These are phyloP conservation scores for Conomelus anceps DNA, from an alignment of 2,888 invertebrate genomes.

Conservation along the genomic window DNA sequence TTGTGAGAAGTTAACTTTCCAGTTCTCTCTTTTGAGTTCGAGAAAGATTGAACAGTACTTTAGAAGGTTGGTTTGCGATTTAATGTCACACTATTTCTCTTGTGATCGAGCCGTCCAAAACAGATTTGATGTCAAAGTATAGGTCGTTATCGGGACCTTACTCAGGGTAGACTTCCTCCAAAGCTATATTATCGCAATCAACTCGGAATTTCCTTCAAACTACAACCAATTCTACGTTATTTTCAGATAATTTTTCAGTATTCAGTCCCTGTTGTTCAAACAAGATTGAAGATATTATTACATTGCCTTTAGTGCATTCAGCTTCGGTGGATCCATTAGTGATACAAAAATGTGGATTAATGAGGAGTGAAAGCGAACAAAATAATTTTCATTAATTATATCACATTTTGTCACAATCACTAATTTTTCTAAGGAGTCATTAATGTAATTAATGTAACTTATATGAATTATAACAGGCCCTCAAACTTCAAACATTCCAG, in stretches of 20 bases:
- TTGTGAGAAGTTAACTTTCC: neutral
- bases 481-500: too few species aligned
- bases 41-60: neutral
- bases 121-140: neutral
- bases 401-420: too few species aligned
- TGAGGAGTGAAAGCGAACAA: too few species aligned
- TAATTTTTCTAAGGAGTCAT: too few species aligned
- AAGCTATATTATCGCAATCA: neutral
- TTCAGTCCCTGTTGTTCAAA: neutral
- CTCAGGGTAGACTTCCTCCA: neutral
- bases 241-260: neutral
- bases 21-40: neutral
- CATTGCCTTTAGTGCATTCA: too few species aligned
- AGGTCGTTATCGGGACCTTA: neutral
- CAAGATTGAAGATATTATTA: neutral
- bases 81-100: neutral
- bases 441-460: too few species aligned
- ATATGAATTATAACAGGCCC: too few species aligned
- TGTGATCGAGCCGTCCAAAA: neutral
- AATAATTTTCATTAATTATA: too few species aligned
- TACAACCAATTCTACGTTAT: neutral
- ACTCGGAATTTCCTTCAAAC: neutral
- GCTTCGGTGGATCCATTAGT: too few species aligned
- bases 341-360: too few species aligned
- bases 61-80: neutral